Evolutionary conservation across 92 coral and sea anemone genomes (phyloP).

Genomic region (Hydrozoanthus gracilis): DNA sequence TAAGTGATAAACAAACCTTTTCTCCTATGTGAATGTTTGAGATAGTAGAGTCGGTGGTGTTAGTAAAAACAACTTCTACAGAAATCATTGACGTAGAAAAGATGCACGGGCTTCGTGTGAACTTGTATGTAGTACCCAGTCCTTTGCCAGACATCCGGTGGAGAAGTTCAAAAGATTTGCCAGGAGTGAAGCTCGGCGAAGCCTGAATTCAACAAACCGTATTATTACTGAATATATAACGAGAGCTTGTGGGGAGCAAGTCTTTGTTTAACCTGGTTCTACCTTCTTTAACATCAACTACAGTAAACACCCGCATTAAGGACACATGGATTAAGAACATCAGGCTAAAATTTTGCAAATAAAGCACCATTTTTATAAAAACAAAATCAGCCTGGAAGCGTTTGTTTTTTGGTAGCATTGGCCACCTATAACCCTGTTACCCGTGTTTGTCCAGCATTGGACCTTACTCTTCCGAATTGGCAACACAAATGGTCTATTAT

Average conservation of each 20-base stretch:
- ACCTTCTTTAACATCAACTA: too few relatives aligned
- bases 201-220: conserved; percentile 41
- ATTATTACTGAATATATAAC: background rate
- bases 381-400: too few relatives aligned
- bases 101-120: conserved; percentile 93
- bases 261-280: too few relatives aligned
- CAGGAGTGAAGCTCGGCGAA: conserved; percentile 76
- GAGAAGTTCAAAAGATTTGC: conserved; percentile 87
- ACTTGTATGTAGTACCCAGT: conserved; percentile 84
- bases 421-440: too few relatives aligned
- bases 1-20: conserved; percentile 56
- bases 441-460: too few relatives aligned
- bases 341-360: too few relatives aligned
- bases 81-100: conserved; percentile 93
- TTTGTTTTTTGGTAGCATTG: too few relatives aligned
- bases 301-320: too few relatives aligned
- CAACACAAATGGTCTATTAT: too few relatives aligned
- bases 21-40: conserved; percentile 82
- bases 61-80: conserved; percentile 83
- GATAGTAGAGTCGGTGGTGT: conserved; percentile 76
- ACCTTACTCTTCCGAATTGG: too few relatives aligned
- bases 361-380: too few relatives aligned
- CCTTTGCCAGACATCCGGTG: conserved; percentile 95
- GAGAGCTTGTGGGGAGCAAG: background rate
- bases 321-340: too few relatives aligned